Conservation (phyloP, 2,888 invertebrate genomes). For the Rhaphigaster nebulosa region DNA sequence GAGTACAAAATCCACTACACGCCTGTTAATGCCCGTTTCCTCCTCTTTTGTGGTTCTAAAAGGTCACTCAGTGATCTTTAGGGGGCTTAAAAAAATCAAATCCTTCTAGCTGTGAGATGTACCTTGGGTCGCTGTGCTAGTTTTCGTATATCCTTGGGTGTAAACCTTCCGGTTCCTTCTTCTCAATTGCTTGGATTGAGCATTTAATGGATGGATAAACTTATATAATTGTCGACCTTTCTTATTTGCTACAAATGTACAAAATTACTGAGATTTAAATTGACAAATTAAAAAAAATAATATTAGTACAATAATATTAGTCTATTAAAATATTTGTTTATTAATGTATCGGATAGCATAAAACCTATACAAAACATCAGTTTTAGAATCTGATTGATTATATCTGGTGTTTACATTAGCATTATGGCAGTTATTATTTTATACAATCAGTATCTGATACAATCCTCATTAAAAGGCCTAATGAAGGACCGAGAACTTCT, state of each 20-base stretch:
- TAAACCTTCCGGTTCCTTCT: neutral
- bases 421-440: no score
- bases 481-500: no score
- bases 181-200: neutral
- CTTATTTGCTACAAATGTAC: neutral
- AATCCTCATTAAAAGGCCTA: no score
- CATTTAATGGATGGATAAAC: neutral
- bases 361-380: no score
- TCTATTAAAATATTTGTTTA: no score
- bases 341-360: no score
- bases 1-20: constrained; percentile 6
- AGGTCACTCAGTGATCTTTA: neutral
- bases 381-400: no score
- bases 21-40: constrained; percentile 28
- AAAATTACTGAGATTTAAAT: no score
- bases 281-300: no score
- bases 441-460: no score
- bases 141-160: neutral
- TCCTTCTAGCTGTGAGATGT: neutral
- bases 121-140: neutral
- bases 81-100: neutral
- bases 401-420: no score
- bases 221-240: neutral
- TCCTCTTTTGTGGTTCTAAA: constrained; percentile 26
- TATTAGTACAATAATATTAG: no score